Percentiles rank a stretch among this genome's conserved stretches.
Evolutionary conservation across 2,113 vertebrate genomes (phyloP).

Genomic region (Actenoides hombroni): DNA sequence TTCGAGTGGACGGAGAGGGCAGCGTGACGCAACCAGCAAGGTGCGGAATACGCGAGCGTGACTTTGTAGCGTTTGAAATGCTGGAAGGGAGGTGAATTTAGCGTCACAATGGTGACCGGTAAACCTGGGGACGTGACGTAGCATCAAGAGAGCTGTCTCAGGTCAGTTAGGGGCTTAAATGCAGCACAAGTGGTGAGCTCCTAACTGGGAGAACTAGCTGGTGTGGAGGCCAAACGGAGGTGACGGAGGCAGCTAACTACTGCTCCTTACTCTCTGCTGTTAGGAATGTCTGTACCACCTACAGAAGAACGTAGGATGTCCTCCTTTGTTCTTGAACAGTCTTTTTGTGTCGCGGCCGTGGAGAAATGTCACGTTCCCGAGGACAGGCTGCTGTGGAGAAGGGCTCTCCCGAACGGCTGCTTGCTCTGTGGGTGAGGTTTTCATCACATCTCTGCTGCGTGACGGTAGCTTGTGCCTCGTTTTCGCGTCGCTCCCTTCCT

Average conservation of each 20-base stretch:
- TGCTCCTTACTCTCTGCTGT: not conserved
- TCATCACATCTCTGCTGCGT: not conserved
- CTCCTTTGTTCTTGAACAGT: not conserved
- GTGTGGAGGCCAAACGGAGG: not conserved
- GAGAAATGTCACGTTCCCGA: not conserved
- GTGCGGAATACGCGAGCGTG: not conserved
- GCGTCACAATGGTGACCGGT: not conserved
- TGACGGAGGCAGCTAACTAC: not conserved
- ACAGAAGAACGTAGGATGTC: not conserved
- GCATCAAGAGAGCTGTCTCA: not conserved
- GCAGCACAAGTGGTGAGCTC: not conserved
- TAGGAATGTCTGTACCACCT: no score
- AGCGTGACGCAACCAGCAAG: not conserved
- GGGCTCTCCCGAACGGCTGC: no score
- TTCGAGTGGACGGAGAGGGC: not conserved
- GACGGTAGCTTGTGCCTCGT: not conserved
- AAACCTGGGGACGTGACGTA: not conserved
- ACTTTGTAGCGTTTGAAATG: not conserved
- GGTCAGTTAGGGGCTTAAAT: not conserved
- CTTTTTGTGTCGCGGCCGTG: not conserved
- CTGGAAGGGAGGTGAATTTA: not conserved
- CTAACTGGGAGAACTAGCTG: not conserved
- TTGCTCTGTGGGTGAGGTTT: not conserved
- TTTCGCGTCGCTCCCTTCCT: not conserved
- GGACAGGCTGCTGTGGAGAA: not conserved